Evolutionary conservation across 2,113 vertebrate species (phyloP).

Genomic region (Emydocephalus ijimae): DNA sequence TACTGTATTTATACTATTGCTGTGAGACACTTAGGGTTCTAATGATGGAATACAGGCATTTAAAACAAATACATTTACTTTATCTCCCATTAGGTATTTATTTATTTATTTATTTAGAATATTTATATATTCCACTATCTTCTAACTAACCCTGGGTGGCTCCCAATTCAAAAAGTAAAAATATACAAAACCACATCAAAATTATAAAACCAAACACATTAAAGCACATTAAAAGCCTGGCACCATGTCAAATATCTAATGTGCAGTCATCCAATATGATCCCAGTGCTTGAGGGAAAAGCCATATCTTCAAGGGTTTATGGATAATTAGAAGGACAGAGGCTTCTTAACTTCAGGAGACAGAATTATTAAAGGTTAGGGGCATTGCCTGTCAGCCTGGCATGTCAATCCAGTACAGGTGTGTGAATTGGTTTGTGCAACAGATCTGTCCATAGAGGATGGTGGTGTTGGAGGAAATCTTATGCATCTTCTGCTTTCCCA

Average conservation of each 20-base stretch:
- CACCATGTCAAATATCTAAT: background rate
- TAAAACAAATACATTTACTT: background rate
- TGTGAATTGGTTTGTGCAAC: background rate
- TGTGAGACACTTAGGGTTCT: background rate
- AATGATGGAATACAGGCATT: background rate
- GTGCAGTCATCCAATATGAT: background rate
- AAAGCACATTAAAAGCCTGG: background rate
- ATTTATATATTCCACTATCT: background rate
- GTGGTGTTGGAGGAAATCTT: accelerated
- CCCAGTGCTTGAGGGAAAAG: background rate
- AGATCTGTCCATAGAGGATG: background rate
- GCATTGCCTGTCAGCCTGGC: background rate
- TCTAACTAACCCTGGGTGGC: background rate
- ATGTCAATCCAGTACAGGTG: background rate
- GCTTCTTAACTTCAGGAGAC: background rate
- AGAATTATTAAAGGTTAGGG: background rate
- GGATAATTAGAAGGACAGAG: background rate
- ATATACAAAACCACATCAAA: background rate
- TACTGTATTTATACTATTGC: background rate
- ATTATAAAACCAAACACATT: background rate
- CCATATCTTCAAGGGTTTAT: background rate
- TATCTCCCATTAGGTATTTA: background rate
- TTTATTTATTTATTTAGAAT: background rate
- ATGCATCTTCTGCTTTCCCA: background rate
- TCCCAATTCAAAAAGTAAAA: background rate